These are phyloP conservation scores for Smutsia gigantea DNA, from an alignment of 2,797 vertebrate species.

Conservation along the genomic window DNA sequence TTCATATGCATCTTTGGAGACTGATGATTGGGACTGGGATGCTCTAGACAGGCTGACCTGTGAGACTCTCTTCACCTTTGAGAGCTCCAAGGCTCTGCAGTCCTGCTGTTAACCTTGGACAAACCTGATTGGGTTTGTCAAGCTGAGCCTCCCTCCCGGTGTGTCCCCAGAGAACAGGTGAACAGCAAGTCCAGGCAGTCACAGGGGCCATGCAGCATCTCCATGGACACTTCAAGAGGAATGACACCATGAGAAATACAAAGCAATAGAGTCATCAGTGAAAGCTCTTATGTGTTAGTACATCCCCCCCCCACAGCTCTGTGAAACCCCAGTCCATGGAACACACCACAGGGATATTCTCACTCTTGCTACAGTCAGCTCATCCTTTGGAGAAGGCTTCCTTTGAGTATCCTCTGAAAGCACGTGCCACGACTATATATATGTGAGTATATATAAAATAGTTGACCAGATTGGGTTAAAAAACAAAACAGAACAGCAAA, in stretches of 20 bases:
- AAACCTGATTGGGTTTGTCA: background rate
- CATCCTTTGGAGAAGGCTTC: background rate
- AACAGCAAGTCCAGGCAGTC: background rate
- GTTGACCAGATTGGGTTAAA: background rate
- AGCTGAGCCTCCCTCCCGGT: background rate
- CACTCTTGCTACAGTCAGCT: background rate
- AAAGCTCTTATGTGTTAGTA: background rate
- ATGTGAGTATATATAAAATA: background rate
- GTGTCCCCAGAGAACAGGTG: background rate
- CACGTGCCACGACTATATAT: background rate
- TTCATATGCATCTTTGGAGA: background rate
- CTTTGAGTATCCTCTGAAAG: background rate
- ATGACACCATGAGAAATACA: background rate
- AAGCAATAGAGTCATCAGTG: fast-evolving
- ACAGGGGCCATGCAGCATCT: background rate
- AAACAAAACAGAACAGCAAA: background rate
- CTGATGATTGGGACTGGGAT: background rate
- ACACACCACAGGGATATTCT: background rate
- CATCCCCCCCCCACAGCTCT: background rate
- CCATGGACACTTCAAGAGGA: background rate
- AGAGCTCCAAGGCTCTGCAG: background rate
- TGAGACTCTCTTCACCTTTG: background rate
- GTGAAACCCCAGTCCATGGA: background rate
- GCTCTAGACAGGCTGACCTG: background rate
- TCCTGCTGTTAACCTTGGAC: background rate